Base-by-base conservation (phyloP, 2,888 invertebrate genomes). In the Cecidostiba fungosa region DNA sequence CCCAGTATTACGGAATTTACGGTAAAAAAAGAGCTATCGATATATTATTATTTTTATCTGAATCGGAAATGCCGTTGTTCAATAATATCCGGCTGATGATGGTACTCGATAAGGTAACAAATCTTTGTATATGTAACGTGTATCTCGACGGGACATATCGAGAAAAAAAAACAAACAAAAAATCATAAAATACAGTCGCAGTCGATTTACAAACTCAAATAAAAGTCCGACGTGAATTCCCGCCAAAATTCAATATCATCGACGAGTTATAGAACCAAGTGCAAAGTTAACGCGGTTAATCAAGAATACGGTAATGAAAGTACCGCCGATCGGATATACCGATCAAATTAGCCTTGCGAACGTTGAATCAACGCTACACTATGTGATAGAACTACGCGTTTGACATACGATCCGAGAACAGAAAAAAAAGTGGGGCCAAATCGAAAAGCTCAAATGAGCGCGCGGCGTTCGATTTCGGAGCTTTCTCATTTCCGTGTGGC, bases 401-500 rank as follows among this genome's bases (percentile, higher is more conserved):
- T 54, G 54, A 54, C 54, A 54, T 4, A 54, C 54, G 54, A 54
- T 3, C 19, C 19, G 29, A 69, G n/a, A n/a, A n/a, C 16, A 32
- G 29, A 69, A 69, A 32, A 19, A 19, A 32, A 69, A 29, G n/a
- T n/a, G n/a, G 12, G 26, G 14, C 26, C 66, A 26, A 66, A 66
- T 26, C 26, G 66, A 29, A 69, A 69, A 69, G 69, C 14, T 19
- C 19, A 69, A 69, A 69, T 69, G 69, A 36, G 69, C 69, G 32
- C 69, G 32, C 70, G 32, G 23, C 19, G 50, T 50, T 76, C 29
- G 76, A 76, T 76, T 76, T 76, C 50, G 32, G 23, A 29, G n/a
- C 74, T 36, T 19, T 32, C 70, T 26, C 70, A 39, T 19, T 39
- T 32, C 6, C 69, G 69, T 19, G 8, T 26, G 5, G 26, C 69